These are phyloP conservation scores for Alectura lathami DNA, from an alignment of 2,113 vertebrate species.

Conservation along the genomic window DNA sequence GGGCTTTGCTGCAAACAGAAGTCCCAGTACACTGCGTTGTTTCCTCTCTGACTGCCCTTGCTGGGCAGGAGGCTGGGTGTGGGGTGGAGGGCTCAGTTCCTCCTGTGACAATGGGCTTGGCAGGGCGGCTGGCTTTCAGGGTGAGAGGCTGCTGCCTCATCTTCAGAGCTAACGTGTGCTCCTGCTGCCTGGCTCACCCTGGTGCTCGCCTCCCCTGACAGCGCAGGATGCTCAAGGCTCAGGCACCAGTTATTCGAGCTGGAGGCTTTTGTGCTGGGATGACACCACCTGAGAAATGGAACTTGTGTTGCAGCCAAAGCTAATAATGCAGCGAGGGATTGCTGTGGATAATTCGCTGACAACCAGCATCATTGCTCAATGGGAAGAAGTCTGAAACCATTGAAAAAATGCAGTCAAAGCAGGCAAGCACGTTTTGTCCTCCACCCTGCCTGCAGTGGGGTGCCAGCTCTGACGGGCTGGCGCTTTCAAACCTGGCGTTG, in stretches of 20 bases:
- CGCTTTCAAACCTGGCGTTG: background rate
- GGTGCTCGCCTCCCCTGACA: background rate
- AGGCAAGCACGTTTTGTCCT: background rate
- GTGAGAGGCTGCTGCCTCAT: background rate
- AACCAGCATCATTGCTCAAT: background rate
- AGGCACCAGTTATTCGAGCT: background rate
- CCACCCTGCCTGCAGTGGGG: too few relatives aligned
- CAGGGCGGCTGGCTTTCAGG: background rate
- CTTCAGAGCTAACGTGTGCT: background rate
- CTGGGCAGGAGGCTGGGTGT: background rate
- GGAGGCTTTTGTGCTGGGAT: background rate
- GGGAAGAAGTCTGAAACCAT: background rate
- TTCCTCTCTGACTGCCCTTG: background rate
- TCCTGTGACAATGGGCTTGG: background rate
- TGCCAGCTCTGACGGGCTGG: background rate
- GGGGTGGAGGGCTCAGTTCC: background rate
- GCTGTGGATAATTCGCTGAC: background rate
- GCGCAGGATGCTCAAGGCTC: accelerated
- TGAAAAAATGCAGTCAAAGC: background rate
- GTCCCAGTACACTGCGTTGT: background rate
- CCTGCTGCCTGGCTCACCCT: background rate
- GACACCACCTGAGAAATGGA: background rate
- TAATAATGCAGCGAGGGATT: background rate
- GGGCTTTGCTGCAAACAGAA: background rate
- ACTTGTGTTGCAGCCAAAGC: background rate